Evolutionary conservation across 2,888 invertebrate genomes (phyloP).

Genomic region (Antheraea assamensis): DNA sequence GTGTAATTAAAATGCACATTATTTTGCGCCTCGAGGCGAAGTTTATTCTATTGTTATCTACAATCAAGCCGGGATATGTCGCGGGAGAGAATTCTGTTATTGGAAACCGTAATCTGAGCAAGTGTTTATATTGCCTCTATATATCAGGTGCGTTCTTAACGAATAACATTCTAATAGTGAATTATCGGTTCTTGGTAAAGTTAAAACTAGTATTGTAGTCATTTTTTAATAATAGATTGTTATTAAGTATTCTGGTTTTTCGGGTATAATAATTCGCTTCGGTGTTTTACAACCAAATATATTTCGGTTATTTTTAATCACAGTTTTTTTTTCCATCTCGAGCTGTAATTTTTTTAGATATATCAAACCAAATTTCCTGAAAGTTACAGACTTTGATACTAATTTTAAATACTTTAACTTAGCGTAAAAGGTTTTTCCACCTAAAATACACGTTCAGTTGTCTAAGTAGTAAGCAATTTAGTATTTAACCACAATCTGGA

Average conservation of each 20-base stretch:
- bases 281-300: too few relatives aligned
- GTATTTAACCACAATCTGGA: too few relatives aligned
- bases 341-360: too few relatives aligned
- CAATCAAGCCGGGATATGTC: conserved; percentile 59
- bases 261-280: too few relatives aligned
- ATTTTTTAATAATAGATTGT: neutral
- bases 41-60: conserved; percentile 63
- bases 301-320: too few relatives aligned
- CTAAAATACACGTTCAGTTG: too few relatives aligned
- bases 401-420: too few relatives aligned
- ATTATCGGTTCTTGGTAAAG: conserved; percentile 17
- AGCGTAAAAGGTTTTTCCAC: too few relatives aligned
- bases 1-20: conserved; percentile 72
- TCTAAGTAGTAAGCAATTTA: too few relatives aligned
- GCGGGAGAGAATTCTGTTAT: conserved; percentile 46
- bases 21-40: conserved; percentile 46
- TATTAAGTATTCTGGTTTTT: neutral
- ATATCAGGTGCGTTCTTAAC: conserved; percentile 44
- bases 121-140: conserved; percentile 50
- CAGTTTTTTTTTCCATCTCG: too few relatives aligned
- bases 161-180: conserved; percentile 27
- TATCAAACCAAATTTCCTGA: too few relatives aligned
- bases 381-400: too few relatives aligned
- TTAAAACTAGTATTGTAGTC: neutral
- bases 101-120: conserved; percentile 51